A percentile compares a stretch with the other conserved stretches of the same genome.
These are phyloP conservation scores for Valencia hispanica DNA, from an alignment of 2,797 vertebrate species.

Conservation along the genomic window DNA sequence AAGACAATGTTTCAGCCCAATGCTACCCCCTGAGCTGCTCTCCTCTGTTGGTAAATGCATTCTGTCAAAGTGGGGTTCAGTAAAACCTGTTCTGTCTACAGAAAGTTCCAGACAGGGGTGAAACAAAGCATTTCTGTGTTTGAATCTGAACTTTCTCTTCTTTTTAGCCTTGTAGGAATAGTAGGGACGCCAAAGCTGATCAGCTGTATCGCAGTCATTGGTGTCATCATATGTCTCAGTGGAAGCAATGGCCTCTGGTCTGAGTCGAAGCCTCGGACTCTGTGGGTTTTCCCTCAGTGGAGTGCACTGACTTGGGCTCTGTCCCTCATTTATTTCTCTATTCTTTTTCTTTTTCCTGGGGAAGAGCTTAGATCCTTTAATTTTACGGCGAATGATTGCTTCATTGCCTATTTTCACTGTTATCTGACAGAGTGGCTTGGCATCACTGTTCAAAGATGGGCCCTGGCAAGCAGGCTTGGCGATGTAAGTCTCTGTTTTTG, in stretches of 20 bases:
- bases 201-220: constrained; percentile 91
- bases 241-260: constrained; percentile 60
- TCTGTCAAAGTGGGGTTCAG: constrained; percentile 59
- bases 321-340: constrained; percentile 58
- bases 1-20: constrained; percentile 74
- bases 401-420: constrained; percentile 98
- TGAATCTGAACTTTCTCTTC: constrained; percentile 88
- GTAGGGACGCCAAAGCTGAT: constrained; percentile 97
- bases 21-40: constrained; percentile 63
- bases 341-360: constrained; percentile 82
- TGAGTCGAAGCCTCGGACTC: constrained; percentile 74
- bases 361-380: constrained; percentile 94
- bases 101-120: constrained; percentile 58
- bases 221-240: constrained; percentile 85
- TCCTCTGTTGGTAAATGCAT: constrained; percentile 62
- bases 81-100: constrained; percentile 43
- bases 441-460: constrained; percentile 87
- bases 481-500: constrained; percentile 95
- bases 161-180: constrained; percentile 98
- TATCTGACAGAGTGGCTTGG: constrained; percentile 96
- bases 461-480: constrained; percentile 96
- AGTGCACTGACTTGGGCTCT: constrained; percentile 64
- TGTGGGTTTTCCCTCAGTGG: constrained; percentile 67
- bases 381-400: constrained; percentile 93
- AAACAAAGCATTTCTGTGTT: constrained; percentile 81